Base-by-base conservation (phyloP, 92 coral and sea anemone genomes). In the Phymanthus crucifer region DNA sequence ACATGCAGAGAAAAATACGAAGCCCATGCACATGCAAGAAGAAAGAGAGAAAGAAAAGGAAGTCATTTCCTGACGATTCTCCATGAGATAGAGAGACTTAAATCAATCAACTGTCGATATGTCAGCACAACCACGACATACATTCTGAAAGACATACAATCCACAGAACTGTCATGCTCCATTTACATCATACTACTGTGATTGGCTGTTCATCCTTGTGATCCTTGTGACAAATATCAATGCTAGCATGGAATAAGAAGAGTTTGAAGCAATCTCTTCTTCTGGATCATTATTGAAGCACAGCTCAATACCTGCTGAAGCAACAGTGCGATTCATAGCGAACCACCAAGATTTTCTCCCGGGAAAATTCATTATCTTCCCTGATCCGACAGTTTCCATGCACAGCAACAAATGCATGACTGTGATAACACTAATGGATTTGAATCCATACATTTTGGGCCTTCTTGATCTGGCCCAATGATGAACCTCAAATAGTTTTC, bases 1-100 rank as follows among this genome's bases (percentile, higher is more conserved):
- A 21, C 68, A 61, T 61, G 35, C 68, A 61, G 36, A 54, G 68
- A 61, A 61, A 61, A 61, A 61, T 61, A 61, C 68, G 34, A 61
- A 61, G 68, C 34, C 34, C 68, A 61, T 24, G 32, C 36, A 61
- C 68, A 61, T 24, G 68, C 8, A 61, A 19, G 23, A 61, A 61
- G 66, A 58, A 61, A 6, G 13, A 61, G 29, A 6, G 13, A 29
- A 61, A 26, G 11, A n/a, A 32, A 21, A 24, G 68, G 27, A 54
- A 54, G n/a, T 24, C 68, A 29, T 61, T 61, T 12, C 11, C 68
- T 61, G 29, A 29, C 29, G 68, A 61, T 24, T 19, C 14, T 32
- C 21, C 29, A 32, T n/a, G 24, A 57, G 64, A 6, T 61, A 61
- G 29, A 61, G 34, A 61, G 34, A 61, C 27, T 61, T 13, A 61